Conservation (phyloP, 1,140 invertebrate genomes). For the Zeugodacus cucurbitae region DNA sequence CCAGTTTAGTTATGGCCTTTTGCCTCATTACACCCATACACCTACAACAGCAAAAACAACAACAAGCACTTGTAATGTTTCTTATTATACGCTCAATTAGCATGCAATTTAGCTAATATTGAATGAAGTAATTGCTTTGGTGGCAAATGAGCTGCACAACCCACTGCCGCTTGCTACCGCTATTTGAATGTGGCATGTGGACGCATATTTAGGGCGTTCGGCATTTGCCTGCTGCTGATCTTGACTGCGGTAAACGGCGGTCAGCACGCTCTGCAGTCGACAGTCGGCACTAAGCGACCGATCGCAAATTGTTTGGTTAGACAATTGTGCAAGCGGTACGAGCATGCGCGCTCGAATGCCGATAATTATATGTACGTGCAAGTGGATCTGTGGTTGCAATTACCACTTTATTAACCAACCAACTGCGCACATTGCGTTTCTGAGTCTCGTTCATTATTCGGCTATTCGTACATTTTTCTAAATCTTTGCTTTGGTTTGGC, state of each 20-base stretch:
- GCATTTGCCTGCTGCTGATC: conserved; percentile 12
- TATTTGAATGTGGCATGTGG: conserved; percentile 16
- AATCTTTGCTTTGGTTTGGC: neutral
- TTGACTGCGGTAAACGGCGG: conserved; percentile 23
- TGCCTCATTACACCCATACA: neutral
- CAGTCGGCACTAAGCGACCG: neutral
- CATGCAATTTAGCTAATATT: neutral
- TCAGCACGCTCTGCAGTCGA: conserved; percentile 2
- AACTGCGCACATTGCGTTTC: neutral
- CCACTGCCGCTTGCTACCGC: neutral
- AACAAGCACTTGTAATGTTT: neutral
- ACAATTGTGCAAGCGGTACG: neutral
- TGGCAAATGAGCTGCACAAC: neutral
- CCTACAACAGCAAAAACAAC: neutral
- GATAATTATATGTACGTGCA: neutral
- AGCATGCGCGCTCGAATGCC: neutral
- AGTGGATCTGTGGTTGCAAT: neutral
- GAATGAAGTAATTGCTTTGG: neutral
- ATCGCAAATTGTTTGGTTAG: neutral
- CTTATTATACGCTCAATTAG: neutral
- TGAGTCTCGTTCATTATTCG: neutral
- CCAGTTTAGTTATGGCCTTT: neutral
- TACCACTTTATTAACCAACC: conserved; percentile 30
- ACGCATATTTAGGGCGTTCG: conserved; percentile 11
- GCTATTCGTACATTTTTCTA: neutral